phyloP scores from a whole-genome alignment of 2,113 vertebrate genomes.

The Pseudonaja textilis region DNA sequence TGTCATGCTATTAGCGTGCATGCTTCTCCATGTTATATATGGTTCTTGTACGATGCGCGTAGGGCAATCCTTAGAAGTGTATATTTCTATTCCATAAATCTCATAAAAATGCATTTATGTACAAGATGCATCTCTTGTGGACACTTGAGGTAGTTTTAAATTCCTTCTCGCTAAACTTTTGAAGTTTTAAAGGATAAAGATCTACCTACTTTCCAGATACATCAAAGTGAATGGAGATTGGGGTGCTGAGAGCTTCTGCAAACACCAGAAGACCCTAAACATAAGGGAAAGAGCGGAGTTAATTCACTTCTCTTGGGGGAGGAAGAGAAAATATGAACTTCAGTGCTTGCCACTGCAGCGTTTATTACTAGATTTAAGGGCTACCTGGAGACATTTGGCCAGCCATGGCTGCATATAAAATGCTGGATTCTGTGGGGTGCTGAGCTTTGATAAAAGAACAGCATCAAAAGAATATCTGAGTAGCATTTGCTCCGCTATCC shows the following conservation, averaged over 20 bases:
- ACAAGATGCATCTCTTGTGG: not conserved
- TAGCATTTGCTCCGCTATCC: not conserved
- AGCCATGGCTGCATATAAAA: too few species aligned
- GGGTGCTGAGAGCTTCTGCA: slow-evolving; percentile 76
- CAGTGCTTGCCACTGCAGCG: too few species aligned
- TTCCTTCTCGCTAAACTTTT: not conserved
- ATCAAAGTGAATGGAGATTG: slow-evolving; percentile 79
- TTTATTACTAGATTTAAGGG: not conserved
- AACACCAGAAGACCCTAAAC: slow-evolving; percentile 84
- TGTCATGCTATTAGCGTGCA: not conserved
- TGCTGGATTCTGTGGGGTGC: not conserved
- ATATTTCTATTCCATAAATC: not conserved
- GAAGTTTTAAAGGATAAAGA: not conserved
- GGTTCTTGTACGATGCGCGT: not conserved
- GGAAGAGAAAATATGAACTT: not conserved
- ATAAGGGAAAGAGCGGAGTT: not conserved
- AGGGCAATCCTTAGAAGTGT: not conserved
- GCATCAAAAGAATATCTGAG: not conserved
- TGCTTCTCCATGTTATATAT: too few species aligned
- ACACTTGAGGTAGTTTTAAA: fast-evolving
- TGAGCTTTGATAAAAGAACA: not conserved
- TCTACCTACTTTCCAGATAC: slow-evolving; percentile 80
- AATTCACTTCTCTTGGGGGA: not conserved
- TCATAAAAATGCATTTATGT: not conserved
- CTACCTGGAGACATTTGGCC: not conserved